phyloP scores from a whole-genome alignment of 2,113 vertebrate genomes.

The Microcebus lehilahytsara region DNA sequence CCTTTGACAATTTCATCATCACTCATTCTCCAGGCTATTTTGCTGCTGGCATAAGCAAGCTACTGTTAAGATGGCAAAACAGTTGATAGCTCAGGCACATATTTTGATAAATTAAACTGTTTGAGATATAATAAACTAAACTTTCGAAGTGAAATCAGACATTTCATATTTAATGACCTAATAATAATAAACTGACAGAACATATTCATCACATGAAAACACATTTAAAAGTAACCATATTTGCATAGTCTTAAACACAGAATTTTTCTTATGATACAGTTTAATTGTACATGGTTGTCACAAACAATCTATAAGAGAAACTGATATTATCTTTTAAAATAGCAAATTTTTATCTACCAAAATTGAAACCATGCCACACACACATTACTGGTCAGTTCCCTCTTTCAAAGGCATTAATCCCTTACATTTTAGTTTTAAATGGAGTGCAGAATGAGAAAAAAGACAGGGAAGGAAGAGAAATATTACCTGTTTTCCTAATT shows the following conservation, averaged over 20 bases:
- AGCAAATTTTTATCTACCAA: background rate
- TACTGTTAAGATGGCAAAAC: too few species aligned
- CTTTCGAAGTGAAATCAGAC: too few species aligned
- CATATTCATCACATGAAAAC: conserved; percentile 10
- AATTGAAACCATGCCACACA: background rate
- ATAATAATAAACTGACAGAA: background rate
- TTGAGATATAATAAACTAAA: too few species aligned
- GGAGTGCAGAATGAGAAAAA: conserved; percentile 3
- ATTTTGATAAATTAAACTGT: too few species aligned
- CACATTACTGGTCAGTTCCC: background rate
- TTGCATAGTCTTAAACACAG: background rate
- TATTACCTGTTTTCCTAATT: conserved; percentile 98
- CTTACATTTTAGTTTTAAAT: conserved; percentile 18
- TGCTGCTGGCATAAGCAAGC: too few species aligned
- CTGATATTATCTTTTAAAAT: background rate
- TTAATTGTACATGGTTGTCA: background rate
- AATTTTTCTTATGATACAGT: background rate
- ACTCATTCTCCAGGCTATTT: too few species aligned
- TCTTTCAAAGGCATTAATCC: background rate
- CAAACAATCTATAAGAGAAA: background rate
- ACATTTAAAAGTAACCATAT: background rate
- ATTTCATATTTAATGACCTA: too few species aligned
- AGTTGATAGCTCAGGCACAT: too few species aligned
- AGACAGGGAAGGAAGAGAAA: conserved; percentile 66
- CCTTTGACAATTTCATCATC: too few species aligned